Base-by-base conservation (phyloP, 2,113 vertebrate genomes). In the Tupaia tana region DNA sequence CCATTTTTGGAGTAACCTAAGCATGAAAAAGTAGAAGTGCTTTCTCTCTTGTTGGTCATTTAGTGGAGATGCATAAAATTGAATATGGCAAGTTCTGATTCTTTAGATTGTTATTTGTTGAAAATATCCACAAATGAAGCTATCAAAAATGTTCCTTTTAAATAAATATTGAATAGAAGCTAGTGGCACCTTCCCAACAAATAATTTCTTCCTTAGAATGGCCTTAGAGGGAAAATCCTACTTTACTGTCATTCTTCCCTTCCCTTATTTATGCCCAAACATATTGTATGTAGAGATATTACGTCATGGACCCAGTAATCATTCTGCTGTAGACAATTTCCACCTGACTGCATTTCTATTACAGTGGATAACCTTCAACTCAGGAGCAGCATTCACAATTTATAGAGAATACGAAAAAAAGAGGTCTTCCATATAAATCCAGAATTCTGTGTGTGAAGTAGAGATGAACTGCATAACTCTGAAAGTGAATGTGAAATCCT, bases 91-190 rank as follows among this genome's bases (percentile, higher is more conserved):
- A 90, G 25, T 95, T 94, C 78, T 64, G 78, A 81, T 79, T 84
- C 66, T 95, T 73, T 77, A 64, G 69, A 70, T 92, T 87, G 94
- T 90, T 96, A 86, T 93, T 92, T 93, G 90, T 83, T 95, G n/a
- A 86, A 97, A 94, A 84, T 84, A 67, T 66, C 24, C 83, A 94
- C 31, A 96, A 97, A 96, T 97, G 27, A 96, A 97, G 52, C 86
- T 64, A 95, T 81, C 75, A 61, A 84, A 96, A 94, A 92, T 84
- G 83, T 89, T 95, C 61, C 43, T 75, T 97, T 93, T 79, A 93
- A 95, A 96, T 91, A 91, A 97, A 75, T 97, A 91, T 89, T 95
- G 77, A 96, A 95, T 92, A 94, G 91, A 96, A 89, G 61, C 56
- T 93, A 86, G 29, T 88, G 87, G 78, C 78, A 95, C 92, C 81